phyloP scores from a whole-genome alignment of 2,113 vertebrate genomes.

The Morone saxatilis region DNA sequence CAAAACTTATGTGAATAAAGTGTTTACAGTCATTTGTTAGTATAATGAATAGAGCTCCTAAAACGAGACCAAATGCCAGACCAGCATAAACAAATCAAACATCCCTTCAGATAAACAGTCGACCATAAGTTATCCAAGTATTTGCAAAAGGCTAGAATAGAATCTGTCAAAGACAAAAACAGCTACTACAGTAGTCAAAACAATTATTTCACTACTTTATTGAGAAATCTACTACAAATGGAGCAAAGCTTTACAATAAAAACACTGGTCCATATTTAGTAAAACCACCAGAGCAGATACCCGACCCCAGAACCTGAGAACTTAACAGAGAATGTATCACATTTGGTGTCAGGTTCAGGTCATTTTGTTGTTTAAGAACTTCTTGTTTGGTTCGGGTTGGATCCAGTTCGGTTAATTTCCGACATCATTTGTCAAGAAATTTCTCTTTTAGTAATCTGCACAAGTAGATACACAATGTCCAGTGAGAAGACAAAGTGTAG shows the following conservation, averaged over 20 bases:
- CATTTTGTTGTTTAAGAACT: too few species aligned
- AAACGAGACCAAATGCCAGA: background rate
- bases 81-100: background rate
- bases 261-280: too few species aligned
- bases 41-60: background rate
- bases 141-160: background rate
- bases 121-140: background rate
- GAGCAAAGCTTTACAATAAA: background rate
- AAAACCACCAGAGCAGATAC: background rate
- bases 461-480: too few species aligned
- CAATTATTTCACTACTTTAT: background rate
- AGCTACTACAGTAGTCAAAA: background rate
- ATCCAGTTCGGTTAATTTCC: too few species aligned
- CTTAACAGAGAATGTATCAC: too few species aligned
- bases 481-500: too few species aligned
- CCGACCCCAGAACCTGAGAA: background rate
- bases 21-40: background rate
- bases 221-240: background rate
- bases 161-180: background rate
- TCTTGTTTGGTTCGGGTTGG: too few species aligned
- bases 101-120: background rate
- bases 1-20: background rate
- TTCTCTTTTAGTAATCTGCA: too few species aligned
- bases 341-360: too few species aligned
- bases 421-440: too few species aligned